These are phyloP conservation scores for Melanotaenia pygmaea DNA, from an alignment of 2,797 vertebrate genomes.

Conservation along the genomic window DNA sequence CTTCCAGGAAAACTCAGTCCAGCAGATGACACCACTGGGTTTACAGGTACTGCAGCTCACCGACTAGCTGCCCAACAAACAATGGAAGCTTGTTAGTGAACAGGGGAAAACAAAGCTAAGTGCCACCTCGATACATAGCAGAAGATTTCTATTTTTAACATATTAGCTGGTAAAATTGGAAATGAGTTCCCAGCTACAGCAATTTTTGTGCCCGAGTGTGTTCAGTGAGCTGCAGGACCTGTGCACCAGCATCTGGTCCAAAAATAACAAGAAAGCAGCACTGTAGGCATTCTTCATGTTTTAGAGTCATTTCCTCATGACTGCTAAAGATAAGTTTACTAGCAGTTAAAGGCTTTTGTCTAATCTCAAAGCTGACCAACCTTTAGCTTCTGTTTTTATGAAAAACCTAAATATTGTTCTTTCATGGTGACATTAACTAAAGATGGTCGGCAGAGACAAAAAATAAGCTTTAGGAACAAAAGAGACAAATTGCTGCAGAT, in stretches of 20 bases:
- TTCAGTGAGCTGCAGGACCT: conserved; percentile 29
- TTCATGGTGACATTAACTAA: no score
- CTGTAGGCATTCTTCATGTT: no score
- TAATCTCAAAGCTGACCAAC: neutral
- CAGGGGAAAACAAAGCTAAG: conserved; percentile 23
- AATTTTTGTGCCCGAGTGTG: neutral
- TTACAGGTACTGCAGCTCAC: conserved; percentile 55
- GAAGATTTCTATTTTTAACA: conserved; percentile 6
- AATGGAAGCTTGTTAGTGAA: conserved; percentile 46
- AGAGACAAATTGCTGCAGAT: neutral
- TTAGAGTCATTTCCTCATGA: neutral
- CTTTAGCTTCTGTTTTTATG: neutral
- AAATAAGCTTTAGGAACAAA: neutral
- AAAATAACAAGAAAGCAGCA: neutral
- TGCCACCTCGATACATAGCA: conserved; percentile 30
- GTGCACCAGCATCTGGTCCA: neutral
- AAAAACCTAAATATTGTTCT: neutral
- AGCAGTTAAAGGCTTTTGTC: neutral
- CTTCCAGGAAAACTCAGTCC: conserved; percentile 40
- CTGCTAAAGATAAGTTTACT: no score
- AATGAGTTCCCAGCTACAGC: neutral
- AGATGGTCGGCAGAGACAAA: neutral
- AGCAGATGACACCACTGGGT: conserved; percentile 70
- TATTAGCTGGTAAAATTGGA: neutral
- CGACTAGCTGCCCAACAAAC: conserved; percentile 40